Conservation (phyloP, 2,888 invertebrate species). For the Junonia oenone region DNA sequence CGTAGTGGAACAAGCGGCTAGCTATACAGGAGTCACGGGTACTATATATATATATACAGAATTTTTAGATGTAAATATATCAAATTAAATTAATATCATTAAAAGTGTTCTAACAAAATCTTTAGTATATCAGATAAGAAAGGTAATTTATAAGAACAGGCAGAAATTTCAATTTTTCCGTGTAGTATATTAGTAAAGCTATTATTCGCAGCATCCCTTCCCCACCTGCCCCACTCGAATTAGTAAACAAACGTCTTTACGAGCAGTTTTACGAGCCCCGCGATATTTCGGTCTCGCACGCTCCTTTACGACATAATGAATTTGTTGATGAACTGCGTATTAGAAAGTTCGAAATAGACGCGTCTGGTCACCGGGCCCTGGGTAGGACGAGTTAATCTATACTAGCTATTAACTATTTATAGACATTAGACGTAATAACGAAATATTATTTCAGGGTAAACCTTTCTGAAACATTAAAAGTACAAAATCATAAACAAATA, state of each 20-base stretch:
- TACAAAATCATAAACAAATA: neutral
- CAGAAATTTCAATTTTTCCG: constrained; percentile 20
- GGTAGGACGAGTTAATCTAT: constrained; percentile 16
- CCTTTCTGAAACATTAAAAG: neutral
- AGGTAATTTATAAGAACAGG: neutral
- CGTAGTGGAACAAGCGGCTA: neutral
- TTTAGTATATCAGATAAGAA: neutral
- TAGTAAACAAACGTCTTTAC: constrained; percentile 80
- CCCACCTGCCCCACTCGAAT: constrained; percentile 77
- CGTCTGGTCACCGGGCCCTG: constrained; percentile 61
- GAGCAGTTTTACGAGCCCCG: constrained; percentile 75
- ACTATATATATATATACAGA: no score
- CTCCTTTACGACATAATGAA: constrained; percentile 79
- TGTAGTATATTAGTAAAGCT: constrained; percentile 33
- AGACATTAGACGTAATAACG: neutral
- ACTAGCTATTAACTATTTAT: neutral
- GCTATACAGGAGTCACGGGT: neutral
- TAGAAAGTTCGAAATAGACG: constrained; percentile 77
- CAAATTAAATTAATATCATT: neutral
- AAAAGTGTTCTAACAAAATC: neutral
- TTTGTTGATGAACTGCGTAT: constrained; percentile 79
- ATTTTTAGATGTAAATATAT: no score
- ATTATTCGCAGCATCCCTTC: constrained; percentile 69
- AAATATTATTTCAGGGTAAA: neutral
- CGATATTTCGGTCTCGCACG: constrained; percentile 78